phyloP scores from a whole-genome alignment of 2,888 invertebrate species.

The Pemphredon lugubris region DNA sequence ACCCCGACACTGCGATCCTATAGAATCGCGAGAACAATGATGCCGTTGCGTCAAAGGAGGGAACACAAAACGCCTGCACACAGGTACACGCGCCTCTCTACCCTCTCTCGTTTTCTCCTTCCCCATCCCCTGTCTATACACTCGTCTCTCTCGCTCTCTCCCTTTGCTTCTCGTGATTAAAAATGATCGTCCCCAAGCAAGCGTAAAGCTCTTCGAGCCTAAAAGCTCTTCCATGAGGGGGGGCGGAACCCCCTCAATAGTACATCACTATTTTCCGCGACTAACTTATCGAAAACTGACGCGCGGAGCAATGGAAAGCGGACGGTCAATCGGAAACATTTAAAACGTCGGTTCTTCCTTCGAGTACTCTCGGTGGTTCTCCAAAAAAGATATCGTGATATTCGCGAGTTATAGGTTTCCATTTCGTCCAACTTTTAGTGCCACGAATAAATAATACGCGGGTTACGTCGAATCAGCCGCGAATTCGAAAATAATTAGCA shows the following conservation, averaged over 20 bases:
- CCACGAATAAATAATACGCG: not conserved
- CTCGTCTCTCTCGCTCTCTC: conserved; percentile 50
- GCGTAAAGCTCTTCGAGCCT: conserved; percentile 56
- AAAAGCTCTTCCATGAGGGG: conserved; percentile 46
- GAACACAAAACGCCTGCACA: conserved; percentile 67
- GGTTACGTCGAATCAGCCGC: too few species aligned
- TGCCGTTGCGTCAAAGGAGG: conserved; percentile 66
- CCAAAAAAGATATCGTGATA: too few species aligned
- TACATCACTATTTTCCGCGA: conserved; percentile 31
- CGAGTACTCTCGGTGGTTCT: too few species aligned
- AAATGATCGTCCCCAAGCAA: conserved; percentile 70
- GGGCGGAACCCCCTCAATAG: too few species aligned
- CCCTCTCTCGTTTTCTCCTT: conserved; percentile 42
- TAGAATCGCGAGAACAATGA: conserved; percentile 67
- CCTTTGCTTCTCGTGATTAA: conserved; percentile 66
- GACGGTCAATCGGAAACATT: too few species aligned
- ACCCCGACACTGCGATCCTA: conserved; percentile 60
- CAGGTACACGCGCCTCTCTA: conserved; percentile 62
- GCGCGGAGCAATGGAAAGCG: not conserved
- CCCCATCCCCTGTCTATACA: conserved; percentile 39
- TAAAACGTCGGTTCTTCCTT: too few species aligned
- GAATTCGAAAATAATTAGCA: conserved; percentile 25
- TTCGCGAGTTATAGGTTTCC: too few species aligned
- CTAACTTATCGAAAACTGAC: conserved; percentile 8
- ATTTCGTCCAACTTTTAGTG: not conserved